Conservation (phyloP, 2,797 vertebrate genomes). For the Coccyzus lansbergi region DNA sequence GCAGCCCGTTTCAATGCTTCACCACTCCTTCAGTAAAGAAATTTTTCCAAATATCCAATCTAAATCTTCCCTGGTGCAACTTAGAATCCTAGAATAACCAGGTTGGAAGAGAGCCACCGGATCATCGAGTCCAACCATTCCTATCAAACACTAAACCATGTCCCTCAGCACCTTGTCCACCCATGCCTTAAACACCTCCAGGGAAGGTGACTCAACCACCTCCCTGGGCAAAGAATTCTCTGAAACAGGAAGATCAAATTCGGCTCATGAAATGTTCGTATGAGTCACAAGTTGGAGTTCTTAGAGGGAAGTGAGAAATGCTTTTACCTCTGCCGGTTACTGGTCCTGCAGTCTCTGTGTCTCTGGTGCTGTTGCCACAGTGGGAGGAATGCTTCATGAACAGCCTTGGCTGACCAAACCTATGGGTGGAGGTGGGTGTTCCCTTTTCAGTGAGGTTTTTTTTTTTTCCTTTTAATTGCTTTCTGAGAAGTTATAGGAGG, state of each 20-base stretch:
- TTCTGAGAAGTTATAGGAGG: background rate
- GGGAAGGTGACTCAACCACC: no score
- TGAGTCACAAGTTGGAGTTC: background rate
- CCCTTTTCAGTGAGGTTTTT: background rate
- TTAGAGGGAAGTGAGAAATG: background rate
- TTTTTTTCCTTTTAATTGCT: background rate
- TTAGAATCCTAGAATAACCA: no score
- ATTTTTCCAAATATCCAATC: no score
- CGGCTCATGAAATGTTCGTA: background rate
- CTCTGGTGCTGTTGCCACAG: background rate
- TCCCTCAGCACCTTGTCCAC: no score
- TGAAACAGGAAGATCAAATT: background rate
- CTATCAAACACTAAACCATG: no score
- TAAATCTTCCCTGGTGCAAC: no score
- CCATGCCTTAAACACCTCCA: no score
- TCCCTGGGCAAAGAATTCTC: no score
- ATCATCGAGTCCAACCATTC: no score
- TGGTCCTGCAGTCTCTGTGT: background rate
- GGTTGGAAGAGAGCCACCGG: no score
- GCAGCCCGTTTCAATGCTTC: no score
- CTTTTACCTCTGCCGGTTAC: background rate
- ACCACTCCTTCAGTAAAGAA: no score
- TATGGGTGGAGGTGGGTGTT: background rate
- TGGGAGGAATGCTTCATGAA: background rate
- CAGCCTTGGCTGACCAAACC: background rate